Evolutionary conservation across 2,888 invertebrate genomes (phyloP).

Genomic region (Dilophus febrilis): DNA sequence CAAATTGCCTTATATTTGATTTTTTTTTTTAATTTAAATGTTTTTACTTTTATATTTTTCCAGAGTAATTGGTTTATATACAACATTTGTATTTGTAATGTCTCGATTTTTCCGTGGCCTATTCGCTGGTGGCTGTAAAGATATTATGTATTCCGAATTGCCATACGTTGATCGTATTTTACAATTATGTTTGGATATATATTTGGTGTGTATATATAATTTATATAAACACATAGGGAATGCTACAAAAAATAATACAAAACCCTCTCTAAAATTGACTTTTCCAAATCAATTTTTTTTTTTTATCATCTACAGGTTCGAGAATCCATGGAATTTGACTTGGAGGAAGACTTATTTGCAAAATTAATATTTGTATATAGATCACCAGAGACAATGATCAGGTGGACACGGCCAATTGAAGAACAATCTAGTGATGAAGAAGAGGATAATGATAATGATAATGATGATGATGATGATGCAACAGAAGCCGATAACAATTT

Average conservation of each 20-base stretch:
- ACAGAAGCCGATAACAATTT: not conserved
- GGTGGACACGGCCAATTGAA: slow-evolving; percentile 35
- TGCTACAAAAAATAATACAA: slow-evolving; percentile 31
- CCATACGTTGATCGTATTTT: slow-evolving; percentile 71
- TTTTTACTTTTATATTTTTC: not conserved
- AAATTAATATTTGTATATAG: slow-evolving; percentile 89
- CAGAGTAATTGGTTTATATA: slow-evolving; percentile 91
- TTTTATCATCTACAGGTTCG: slow-evolving; percentile 40
- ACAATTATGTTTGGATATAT: slow-evolving; percentile 69
- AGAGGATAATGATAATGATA: not conserved
- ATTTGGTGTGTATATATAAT: no score
- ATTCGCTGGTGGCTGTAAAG: slow-evolving; percentile 76
- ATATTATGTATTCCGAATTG: slow-evolving; percentile 80
- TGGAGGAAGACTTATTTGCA: slow-evolving; percentile 89
- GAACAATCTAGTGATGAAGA: slow-evolving; percentile 16
- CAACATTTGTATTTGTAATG: slow-evolving; percentile 85
- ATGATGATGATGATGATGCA: not conserved
- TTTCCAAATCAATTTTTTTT: no score
- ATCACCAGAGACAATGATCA: slow-evolving; percentile 86
- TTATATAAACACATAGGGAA: no score
- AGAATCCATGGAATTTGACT: slow-evolving; percentile 66
- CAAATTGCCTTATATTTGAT: not conserved
- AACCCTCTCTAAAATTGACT: not conserved
- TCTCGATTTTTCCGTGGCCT: slow-evolving; percentile 75
- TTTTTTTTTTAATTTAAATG: not conserved